Evolutionary conservation across 2,113 vertebrate species (phyloP), one percentile per base, ranked within the genome.

Genomic region (Dryoscopus gambensis): DNA sequence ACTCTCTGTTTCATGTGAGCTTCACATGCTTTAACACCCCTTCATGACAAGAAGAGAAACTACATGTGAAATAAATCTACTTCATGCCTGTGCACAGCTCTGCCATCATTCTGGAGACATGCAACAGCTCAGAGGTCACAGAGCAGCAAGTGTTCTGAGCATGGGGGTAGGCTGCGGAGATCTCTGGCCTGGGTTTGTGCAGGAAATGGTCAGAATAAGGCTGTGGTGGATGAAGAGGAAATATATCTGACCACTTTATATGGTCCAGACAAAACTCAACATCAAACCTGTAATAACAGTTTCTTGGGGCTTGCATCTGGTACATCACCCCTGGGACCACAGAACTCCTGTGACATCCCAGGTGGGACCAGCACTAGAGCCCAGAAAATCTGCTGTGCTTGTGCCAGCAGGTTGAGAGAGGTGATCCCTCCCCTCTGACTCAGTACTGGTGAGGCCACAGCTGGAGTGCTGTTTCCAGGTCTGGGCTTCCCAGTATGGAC

Each of bases 1-100:
- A 30, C 9, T 53, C 21, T 2, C 16, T 83, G 50, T 33, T 75
- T 55, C 2, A 2, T 0, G 0, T 42, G 62, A 75, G 56, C 37
- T 70, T 39, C 8, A 2, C 18, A 3, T 42, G 62, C 27, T 57
- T 31, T 20, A 56, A 55, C 13, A 22, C 31, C 9, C 22, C 37
- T 70, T 83, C 73, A 47, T 22, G 18, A 69, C 35, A 65, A 63
- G 49, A 87, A 40, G 55, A 64, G 46, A 90, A 85, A 47, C 20
- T 27, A 25, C 15, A 37, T 11, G 5, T 35, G 30, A 62, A 88
- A 47, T 50, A 42, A 60, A 69, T 33, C n/a, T 37, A 4, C 37
- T 33, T 53, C 25, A 11, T 31, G 49, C 16, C 50, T n/a, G 23
- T 5, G 2, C 1, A 2, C 1, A 5, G 55, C 33, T 59, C 59